Conservation (phyloP, 2,888 invertebrate species). For the Drosophila antonietae region DNA sequence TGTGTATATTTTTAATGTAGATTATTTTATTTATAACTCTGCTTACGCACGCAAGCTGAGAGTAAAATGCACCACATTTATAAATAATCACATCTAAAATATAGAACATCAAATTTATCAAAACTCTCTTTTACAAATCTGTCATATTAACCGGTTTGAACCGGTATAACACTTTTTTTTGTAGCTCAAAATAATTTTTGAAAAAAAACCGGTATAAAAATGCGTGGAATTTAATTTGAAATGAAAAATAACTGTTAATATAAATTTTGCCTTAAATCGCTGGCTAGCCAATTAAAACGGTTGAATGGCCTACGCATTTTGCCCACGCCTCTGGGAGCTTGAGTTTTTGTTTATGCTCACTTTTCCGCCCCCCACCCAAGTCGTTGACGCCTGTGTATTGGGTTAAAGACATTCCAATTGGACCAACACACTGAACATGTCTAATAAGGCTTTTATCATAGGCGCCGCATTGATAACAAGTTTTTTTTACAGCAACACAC, state of each 20-base stretch:
- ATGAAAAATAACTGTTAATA: conserved; percentile 8
- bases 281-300: conserved; percentile 16
- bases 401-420: conserved; percentile 60
- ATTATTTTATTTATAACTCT: conserved; percentile 7
- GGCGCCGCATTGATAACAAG: conserved; percentile 79
- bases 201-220: conserved; percentile 10
- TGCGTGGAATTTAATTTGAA: conserved; percentile 7
- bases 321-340: conserved; percentile 43
- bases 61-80: conserved; percentile 1
- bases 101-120: not conserved
- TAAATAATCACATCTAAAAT: not conserved
- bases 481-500: conserved; percentile 69
- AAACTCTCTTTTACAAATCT: not conserved
- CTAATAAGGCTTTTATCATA: conserved; percentile 76
- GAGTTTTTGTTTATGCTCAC: conserved; percentile 45
- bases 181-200: not conserved
- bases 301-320: conserved; percentile 37
- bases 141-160: not conserved
- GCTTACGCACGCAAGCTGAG: not conserved
- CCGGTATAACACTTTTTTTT: not conserved
- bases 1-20: not conserved
- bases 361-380: conserved; percentile 9
- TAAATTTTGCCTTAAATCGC: conserved; percentile 20
- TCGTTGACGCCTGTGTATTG: conserved; percentile 31
- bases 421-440: conserved; percentile 64